Base-by-base conservation (phyloP, 2,797 vertebrate genomes). In the Sebastes steindachneri region DNA sequence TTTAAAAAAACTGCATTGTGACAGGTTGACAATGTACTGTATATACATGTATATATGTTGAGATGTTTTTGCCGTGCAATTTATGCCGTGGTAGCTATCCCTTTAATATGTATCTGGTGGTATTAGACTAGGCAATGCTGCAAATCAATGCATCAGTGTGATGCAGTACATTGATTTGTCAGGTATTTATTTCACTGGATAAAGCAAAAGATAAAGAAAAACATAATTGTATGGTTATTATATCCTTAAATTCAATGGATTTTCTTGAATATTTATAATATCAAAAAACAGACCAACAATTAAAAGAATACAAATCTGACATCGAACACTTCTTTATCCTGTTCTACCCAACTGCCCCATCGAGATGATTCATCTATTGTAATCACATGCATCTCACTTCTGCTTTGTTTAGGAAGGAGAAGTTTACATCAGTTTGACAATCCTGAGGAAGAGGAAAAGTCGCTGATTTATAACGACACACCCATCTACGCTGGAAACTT, bases 391-490 rank as follows among this genome's bases (percentile, higher is more conserved):
- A 19, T 88, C 21, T 77, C 58, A 75, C 60, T 73, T 75, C 67
- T 86, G 68, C 54, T 88, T 77, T 91, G 67, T 89, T 80, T 62
- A 97, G 96, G 95, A 67, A 94, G 95, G 84, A 97, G 73, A 90
- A 97, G 94, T 91, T 85, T 87, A 3, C 96, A 97, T 89, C 85
- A 72, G 26, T 97, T 96, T 72, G 74, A 87, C 77, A 86, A 71
- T 68, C 84, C 73, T 4, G 85, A 92, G 28, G 95, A 96, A 79
- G 96, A 96, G 71, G 88, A 72, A 2, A 80, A 78, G 0, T 82
- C 93, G 0, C 93, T 97, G 45, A 97, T 97, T 73, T 97, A 97
- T 88, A 94, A 82, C 77, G 92, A 95, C 85, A 90, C 63, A 2
- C 95, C 95, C 1, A 68, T 94, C 57, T 96, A 94, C 58, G 71